Evolutionary conservation across 2,113 vertebrate genomes (phyloP).

Genomic region (Hippocampus comes): DNA sequence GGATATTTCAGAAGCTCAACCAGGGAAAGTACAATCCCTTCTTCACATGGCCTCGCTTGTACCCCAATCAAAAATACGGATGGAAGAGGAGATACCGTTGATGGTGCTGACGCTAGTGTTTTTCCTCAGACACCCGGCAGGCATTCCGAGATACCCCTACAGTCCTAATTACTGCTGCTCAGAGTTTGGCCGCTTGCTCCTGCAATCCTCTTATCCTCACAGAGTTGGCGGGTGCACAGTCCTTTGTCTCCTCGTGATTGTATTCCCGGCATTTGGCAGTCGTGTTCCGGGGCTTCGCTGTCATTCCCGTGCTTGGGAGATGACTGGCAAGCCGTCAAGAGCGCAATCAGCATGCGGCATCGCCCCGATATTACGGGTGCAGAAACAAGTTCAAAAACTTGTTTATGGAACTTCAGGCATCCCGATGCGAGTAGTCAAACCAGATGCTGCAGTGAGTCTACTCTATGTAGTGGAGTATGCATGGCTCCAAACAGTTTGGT

Average conservation of each 20-base stretch:
- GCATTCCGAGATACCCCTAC: conserved; percentile 53
- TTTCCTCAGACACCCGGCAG: conserved; percentile 51
- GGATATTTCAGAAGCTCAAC: too few relatives aligned
- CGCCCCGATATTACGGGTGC: background rate
- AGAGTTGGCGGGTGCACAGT: conserved; percentile 53
- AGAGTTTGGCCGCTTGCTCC: conserved; percentile 38
- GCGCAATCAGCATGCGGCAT: conserved; percentile 22
- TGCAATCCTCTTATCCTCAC: conserved; percentile 61
- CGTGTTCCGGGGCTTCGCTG: background rate
- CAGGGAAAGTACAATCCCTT: too few relatives aligned
- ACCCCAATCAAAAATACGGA: conserved; percentile 52
- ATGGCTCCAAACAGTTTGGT: background rate
- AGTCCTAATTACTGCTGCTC: conserved; percentile 51
- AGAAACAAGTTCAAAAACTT: background rate
- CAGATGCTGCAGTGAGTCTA: too few relatives aligned
- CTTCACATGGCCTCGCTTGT: too few relatives aligned
- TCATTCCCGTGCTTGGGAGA: conserved; percentile 48
- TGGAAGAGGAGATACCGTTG: conserved; percentile 65
- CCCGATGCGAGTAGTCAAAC: too few relatives aligned
- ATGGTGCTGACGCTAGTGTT: conserved; percentile 52
- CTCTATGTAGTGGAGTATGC: too few relatives aligned
- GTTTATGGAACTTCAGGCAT: background rate
- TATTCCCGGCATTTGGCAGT: conserved; percentile 35
- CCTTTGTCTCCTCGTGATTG: conserved; percentile 61
- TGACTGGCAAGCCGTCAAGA: conserved; percentile 35